Percentiles rank a stretch among this genome's conserved stretches.
phyloP scores from a whole-genome alignment of 2,797 vertebrate species.

The Pangasius sanitwongsei region DNA sequence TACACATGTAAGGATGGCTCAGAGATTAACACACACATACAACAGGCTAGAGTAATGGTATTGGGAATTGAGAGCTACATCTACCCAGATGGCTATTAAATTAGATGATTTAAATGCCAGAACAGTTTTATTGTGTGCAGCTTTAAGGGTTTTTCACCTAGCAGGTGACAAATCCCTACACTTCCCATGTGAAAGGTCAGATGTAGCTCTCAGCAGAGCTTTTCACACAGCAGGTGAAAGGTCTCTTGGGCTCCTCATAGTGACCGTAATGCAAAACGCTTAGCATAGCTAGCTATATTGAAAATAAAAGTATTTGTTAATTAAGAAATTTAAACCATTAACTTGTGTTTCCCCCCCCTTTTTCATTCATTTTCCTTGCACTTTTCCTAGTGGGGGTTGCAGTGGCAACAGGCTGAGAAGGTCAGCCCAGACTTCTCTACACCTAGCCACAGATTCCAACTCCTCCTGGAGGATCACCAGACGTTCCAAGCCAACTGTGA shows the following conservation, averaged over 20 bases:
- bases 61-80: neutral
- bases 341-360: neutral
- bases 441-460: neutral
- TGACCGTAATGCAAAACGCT: neutral
- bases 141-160: neutral
- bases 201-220: slow-evolving; percentile 12
- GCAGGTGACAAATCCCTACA: slow-evolving; percentile 7
- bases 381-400: neutral
- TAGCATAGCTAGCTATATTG: neutral
- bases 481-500: neutral
- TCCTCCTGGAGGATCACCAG: neutral
- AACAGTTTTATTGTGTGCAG: neutral
- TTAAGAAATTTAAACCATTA: neutral
- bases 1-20: neutral
- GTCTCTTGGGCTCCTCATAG: neutral
- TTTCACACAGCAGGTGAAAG: slow-evolving; percentile 7
- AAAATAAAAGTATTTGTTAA: neutral
- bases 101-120: neutral
- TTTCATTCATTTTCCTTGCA: too few relatives aligned
- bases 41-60: neutral
- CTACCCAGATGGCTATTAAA: neutral
- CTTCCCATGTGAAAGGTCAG: slow-evolving; percentile 19
- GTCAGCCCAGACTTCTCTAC: neutral
- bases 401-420: slow-evolving; percentile 15
- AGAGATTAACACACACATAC: neutral